Conservation (phyloP, 1,140 invertebrate genomes). For the Steinernema khuongi region DNA sequence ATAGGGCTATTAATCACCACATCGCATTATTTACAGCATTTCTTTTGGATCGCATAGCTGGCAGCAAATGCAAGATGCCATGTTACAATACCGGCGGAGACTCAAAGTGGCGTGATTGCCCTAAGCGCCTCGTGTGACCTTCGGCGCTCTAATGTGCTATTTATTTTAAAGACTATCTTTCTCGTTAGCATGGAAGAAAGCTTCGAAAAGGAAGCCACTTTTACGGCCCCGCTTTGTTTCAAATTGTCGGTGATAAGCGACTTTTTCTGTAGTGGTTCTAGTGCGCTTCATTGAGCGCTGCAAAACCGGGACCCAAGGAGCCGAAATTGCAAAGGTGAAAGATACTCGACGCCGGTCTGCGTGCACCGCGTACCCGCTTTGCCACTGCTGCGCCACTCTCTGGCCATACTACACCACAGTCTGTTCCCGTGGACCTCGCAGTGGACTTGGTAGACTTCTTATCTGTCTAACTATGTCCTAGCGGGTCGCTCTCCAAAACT, state of each 20-base stretch:
- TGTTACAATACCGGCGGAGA: background rate
- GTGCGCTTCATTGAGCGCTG: background rate
- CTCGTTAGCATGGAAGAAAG: background rate
- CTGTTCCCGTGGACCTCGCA: background rate
- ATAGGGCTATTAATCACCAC: background rate
- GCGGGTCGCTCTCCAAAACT: no score
- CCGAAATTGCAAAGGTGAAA: background rate
- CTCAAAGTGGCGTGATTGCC: background rate
- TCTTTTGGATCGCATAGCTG: background rate
- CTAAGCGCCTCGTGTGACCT: background rate
- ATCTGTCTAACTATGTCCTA: no score
- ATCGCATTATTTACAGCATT: background rate
- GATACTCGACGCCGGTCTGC: no score
- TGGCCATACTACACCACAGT: no score
- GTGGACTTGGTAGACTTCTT: background rate
- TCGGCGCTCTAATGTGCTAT: background rate
- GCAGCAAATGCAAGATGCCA: background rate
- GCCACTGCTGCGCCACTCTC: no score
- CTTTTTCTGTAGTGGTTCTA: background rate
- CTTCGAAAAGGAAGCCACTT: background rate
- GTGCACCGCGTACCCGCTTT: no score
- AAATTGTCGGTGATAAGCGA: background rate
- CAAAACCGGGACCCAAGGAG: background rate
- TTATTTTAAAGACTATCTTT: background rate
- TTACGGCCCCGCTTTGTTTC: background rate